Base-by-base conservation (phyloP, 2,888 invertebrate species). In the Aporophyla nigra region DNA sequence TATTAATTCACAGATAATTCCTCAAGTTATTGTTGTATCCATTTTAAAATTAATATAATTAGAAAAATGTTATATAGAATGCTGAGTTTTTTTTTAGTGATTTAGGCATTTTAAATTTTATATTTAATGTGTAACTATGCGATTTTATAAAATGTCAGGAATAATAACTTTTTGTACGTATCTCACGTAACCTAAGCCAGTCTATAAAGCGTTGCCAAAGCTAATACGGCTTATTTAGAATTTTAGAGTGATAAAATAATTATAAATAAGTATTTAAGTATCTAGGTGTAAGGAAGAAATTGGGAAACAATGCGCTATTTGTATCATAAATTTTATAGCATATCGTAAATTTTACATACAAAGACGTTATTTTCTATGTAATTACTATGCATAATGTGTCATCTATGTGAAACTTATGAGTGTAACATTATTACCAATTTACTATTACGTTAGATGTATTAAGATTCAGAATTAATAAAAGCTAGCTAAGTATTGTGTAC, bases 221-320 rank as follows among this genome's bases (percentile, higher is more conserved):
- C 75, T 83, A 72, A 62, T 40, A 77, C 75, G 71, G 86, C 83
- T 89, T 88, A 49, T 76, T 78, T 74, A 83, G 75, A 75, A 71
- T 71, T 63, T 66, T 67, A 74, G 46, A 69, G 75, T 27, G 67
- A 61, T 65, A 58, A 58, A 54, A 83, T 63, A 74, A 79, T 75
- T 75, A 49, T 71, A 73, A 75, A n/a, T n/a, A 84, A 86, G 59
- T 81, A 77, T 68, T 71, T 89, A 87, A 87, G 77, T 76, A 81
- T 77, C 71, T 89, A 84, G 77, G 74, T 54, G 66, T 87, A 84
- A 91, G 88, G 89, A 88, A 90, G 87, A 93, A 93, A 93, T 94
- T 90, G 96, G 96, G 96, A 96, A 96, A 96, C 95, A 96, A 96
- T 94, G 90, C 96, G 96, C 96, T 96, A 95, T 92, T 93, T 95